Base-by-base conservation (phyloP, 2,888 invertebrate genomes). In the Ophion costatus region DNA sequence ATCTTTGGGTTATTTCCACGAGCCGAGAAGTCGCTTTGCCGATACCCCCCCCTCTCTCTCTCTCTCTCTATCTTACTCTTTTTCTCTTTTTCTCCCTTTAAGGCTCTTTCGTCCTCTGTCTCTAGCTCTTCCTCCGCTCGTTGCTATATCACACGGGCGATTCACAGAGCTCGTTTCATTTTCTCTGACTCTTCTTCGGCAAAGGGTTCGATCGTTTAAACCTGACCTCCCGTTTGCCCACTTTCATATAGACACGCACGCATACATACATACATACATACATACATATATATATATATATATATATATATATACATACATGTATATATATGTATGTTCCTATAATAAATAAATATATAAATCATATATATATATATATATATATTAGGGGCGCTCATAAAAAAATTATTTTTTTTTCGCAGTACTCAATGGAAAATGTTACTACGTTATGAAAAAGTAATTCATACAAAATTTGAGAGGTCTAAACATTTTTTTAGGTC, bases 161-260 rank as follows among this genome's bases (percentile, higher is more conserved):
- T 61, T 51, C 45, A 69, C 51, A 22, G 56, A 42, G 56, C 29
- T 56, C 64, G 6, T 33, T 70, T 63, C 33, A 29, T 79, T 70
- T 63, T 79, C 70, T 51, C 9, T 45, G 56, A 38, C n/a, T 82
- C 14, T 66, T 42, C 66, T 20, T 11, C 29, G 59, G 64, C 74
- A 57, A 38, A 51, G 20, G 51, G 45, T 71, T 59, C 61, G 70
- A 51, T 69, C 79, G 69, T 64, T 42, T 69, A 33, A 70, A 83
- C 57, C 70, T 79, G 83, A 83, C 79, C 83, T 83, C 83, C 79
- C 42, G 63, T 74, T 38, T 67, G 67, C 51, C 67, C 74, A 51
- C 24, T 61, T 17, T 22, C 61, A 38, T 9, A 45, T 56, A 17
- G 5, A 17, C 4, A 51, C 11, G 4, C 17, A 51, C 5, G 7